A percentile compares a stretch with the other conserved stretches of the same genome.
phyloP scores from a whole-genome alignment of 2,888 invertebrate species.

The Nemotelus nigrinus region DNA sequence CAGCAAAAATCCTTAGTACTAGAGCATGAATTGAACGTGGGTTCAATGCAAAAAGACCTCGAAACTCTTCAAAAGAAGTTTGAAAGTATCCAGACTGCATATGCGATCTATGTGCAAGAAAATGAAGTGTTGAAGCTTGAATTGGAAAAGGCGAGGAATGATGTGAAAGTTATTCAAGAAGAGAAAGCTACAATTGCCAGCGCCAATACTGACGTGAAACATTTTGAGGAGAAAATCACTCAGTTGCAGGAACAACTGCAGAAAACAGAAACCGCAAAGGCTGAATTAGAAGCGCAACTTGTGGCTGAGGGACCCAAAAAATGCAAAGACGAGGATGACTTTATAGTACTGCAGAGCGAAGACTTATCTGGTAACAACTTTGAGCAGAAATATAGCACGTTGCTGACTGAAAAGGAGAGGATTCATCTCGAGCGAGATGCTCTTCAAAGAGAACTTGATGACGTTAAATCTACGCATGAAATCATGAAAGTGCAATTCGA shows the following conservation, averaged over 20 bases:
- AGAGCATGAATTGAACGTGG: constrained; percentile 52
- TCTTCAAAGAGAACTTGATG: constrained; percentile 16
- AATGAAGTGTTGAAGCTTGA: constrained; percentile 55
- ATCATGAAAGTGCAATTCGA: background rate
- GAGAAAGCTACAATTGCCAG: background rate
- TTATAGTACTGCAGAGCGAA: constrained; percentile 35
- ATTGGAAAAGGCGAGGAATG: constrained; percentile 53
- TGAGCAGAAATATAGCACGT: constrained; percentile 26
- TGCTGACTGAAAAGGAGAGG: constrained; percentile 36
- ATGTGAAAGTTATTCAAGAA: constrained; percentile 18
- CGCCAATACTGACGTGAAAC: background rate
- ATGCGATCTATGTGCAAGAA: constrained; percentile 50
- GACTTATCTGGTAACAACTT: constrained; percentile 20
- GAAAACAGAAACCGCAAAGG: constrained; percentile 38
- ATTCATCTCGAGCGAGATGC: constrained; percentile 4
- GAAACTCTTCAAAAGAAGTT: constrained; percentile 55
- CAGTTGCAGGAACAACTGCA: constrained; percentile 48
- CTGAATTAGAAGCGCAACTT: constrained; percentile 34
- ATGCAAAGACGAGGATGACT: constrained; percentile 28
- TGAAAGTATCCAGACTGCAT: constrained; percentile 53
- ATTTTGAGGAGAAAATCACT: constrained; percentile 47
- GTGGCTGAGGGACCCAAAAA: constrained; percentile 5
- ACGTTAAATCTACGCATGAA: background rate
- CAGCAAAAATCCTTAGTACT: constrained; percentile 57
- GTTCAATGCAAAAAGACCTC: constrained; percentile 55